Conservation (phyloP, 2,888 invertebrate genomes). For the Sinotaia quadrata region DNA sequence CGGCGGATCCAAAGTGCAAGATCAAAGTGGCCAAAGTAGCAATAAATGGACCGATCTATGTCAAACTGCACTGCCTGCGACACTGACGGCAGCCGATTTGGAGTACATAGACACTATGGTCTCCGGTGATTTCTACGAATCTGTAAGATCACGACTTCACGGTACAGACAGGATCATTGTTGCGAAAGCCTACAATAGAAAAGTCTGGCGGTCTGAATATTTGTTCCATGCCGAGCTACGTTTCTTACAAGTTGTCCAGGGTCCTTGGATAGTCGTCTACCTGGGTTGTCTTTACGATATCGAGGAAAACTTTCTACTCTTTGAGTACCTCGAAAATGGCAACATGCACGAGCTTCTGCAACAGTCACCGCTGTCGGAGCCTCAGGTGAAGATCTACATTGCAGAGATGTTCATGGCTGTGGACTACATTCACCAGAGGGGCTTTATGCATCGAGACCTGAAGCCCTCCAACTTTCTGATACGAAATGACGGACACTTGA, state of each 20-base stretch:
- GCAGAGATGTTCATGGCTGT: slow-evolving; percentile 24
- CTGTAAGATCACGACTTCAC: background rate
- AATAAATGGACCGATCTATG: no score
- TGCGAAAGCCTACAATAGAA: slow-evolving; percentile 7
- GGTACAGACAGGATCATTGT: background rate
- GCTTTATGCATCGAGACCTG: slow-evolving; percentile 23
- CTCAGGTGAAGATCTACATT: slow-evolving; percentile 12
- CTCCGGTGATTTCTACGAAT: slow-evolving; percentile 4
- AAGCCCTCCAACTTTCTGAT: slow-evolving; percentile 19
- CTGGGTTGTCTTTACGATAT: slow-evolving; percentile 7
- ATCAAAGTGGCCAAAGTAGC: no score
- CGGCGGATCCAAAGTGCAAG: no score
- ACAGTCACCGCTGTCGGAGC: background rate
- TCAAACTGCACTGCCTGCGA: no score
- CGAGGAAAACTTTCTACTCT: slow-evolving; percentile 11
- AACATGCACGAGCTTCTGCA: background rate
- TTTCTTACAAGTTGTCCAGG: background rate
- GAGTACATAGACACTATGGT: background rate
- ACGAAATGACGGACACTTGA: slow-evolving; percentile 2
- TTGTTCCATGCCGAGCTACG: slow-evolving; percentile 17
- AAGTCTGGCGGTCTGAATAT: slow-evolving; percentile 18
- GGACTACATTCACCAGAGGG: background rate
- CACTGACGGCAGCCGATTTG: slow-evolving; percentile 2
- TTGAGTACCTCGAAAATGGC: slow-evolving; percentile 9
- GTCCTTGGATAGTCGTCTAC: slow-evolving; percentile 8